Evolutionary conservation across 2,797 vertebrate genomes (phyloP).

Genomic region (Nothura maculosa): DNA sequence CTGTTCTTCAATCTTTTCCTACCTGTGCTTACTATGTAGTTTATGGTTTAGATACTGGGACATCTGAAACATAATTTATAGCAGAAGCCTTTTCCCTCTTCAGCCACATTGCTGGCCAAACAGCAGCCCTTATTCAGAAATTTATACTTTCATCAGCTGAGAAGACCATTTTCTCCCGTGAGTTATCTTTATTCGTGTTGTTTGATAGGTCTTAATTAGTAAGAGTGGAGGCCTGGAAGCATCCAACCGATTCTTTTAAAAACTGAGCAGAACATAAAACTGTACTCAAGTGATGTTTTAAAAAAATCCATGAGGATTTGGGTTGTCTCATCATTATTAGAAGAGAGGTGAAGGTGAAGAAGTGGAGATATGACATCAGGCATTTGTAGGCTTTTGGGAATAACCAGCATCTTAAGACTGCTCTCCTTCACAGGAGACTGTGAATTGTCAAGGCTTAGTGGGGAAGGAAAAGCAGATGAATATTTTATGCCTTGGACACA

Average conservation of each 20-base stretch:
- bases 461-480: not conserved
- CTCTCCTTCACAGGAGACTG: not conserved
- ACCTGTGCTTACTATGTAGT: not conserved
- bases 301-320: slow-evolving; percentile 22
- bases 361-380: not conserved
- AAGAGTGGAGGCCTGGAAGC: not conserved
- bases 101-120: not conserved
- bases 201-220: not conserved
- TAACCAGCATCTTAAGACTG: not conserved
- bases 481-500: not conserved
- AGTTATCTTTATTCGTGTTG: slow-evolving; percentile 33
- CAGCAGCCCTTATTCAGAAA: slow-evolving; percentile 19
- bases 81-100: slow-evolving; percentile 46
- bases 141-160: slow-evolving; percentile 40
- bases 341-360: not conserved
- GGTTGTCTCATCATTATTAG: slow-evolving; percentile 14
- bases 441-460: not conserved
- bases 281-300: not conserved
- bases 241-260: not conserved
- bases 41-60: slow-evolving; percentile 46
- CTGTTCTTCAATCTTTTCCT: not conserved
- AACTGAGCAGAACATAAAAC: slow-evolving; percentile 9
- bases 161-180: slow-evolving; percentile 12
- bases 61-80: slow-evolving; percentile 54
- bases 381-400: no score